Conservation (phyloP, 64 coral and sea anemone genomes). For the Anthopleura sola region DNA sequence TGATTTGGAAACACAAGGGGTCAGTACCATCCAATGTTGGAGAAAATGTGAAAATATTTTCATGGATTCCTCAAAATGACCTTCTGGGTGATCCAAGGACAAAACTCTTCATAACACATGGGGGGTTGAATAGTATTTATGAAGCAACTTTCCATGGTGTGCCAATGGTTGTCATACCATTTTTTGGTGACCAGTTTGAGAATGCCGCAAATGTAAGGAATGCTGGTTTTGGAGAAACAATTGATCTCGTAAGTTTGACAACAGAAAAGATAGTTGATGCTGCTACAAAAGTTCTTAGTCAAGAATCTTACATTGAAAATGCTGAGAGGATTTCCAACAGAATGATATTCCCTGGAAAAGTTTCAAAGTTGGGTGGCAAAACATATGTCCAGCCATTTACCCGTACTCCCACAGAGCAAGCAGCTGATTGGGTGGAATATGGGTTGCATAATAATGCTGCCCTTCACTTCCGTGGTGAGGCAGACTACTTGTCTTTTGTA, state of each 20-base stretch:
- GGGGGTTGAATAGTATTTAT: constrained; percentile 68
- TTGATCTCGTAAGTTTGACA: constrained; percentile 37
- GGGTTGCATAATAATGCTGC: constrained; percentile 55
- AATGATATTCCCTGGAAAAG: neutral
- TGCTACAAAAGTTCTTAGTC: constrained; percentile 47
- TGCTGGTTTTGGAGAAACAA: constrained; percentile 46
- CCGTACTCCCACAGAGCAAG: constrained; percentile 36
- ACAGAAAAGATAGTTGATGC: constrained; percentile 19
- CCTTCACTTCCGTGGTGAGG: constrained; percentile 69
- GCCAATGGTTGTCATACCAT: constrained; percentile 69
- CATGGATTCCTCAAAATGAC: constrained; percentile 70
- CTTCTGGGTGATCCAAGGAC: constrained; percentile 36
- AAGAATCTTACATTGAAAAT: constrained; percentile 43
- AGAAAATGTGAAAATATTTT: constrained; percentile 41
- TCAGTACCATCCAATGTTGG: constrained; percentile 13
- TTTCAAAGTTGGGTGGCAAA: neutral
- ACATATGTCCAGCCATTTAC: neutral
- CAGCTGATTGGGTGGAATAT: constrained; percentile 83
- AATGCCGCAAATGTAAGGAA: constrained; percentile 70
- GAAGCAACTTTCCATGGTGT: constrained; percentile 64
- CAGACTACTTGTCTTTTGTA: constrained; percentile 64
- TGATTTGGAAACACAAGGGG: constrained; percentile 64
- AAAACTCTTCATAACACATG: constrained; percentile 71
- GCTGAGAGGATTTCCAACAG: constrained; percentile 5
- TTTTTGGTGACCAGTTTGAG: constrained; percentile 73